phyloP scores from a whole-genome alignment of 53 echinoderm and acorn worm species.

The Echinometra lucunter region DNA sequence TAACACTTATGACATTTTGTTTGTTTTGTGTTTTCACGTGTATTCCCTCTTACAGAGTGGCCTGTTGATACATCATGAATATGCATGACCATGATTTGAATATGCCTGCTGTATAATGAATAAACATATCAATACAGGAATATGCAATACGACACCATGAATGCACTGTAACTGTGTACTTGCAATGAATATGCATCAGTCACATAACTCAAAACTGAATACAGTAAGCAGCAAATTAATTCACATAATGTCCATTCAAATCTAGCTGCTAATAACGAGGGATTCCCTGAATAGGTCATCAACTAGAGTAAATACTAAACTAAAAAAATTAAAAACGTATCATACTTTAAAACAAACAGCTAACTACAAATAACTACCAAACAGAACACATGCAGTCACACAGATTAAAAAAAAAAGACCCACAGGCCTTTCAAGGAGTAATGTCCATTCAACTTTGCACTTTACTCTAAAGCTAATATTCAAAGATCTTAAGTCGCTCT shows the following conservation, averaged over 20 bases:
- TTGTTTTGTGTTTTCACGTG: slow-evolving; percentile 13
- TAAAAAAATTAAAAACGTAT: neutral
- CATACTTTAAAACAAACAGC: neutral
- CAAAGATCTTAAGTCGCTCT: neutral
- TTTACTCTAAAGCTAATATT: no score
- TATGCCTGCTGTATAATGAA: neutral
- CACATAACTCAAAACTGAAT: neutral
- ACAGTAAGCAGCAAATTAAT: neutral
- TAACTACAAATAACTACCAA: neutral
- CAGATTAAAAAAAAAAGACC: no score
- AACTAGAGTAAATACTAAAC: no score
- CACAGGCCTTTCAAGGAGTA: no score
- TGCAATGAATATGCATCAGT: neutral
- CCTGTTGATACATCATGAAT: slow-evolving; percentile 37
- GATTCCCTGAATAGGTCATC: neutral
- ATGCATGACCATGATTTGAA: slow-evolving; percentile 20
- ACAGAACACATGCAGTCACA: no score
- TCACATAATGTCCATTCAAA: neutral
- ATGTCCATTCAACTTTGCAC: no score
- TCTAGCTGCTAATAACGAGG: no score
- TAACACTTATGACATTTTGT: slow-evolving; percentile 46
- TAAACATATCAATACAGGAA: slow-evolving; percentile 9
- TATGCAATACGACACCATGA: neutral
- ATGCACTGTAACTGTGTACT: neutral
- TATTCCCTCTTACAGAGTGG: slow-evolving; percentile 7